Percentiles rank a stretch among this genome's conserved stretches.
phyloP scores from a whole-genome alignment of 1,140 invertebrate genomes.

The Camponotus vicinus region DNA sequence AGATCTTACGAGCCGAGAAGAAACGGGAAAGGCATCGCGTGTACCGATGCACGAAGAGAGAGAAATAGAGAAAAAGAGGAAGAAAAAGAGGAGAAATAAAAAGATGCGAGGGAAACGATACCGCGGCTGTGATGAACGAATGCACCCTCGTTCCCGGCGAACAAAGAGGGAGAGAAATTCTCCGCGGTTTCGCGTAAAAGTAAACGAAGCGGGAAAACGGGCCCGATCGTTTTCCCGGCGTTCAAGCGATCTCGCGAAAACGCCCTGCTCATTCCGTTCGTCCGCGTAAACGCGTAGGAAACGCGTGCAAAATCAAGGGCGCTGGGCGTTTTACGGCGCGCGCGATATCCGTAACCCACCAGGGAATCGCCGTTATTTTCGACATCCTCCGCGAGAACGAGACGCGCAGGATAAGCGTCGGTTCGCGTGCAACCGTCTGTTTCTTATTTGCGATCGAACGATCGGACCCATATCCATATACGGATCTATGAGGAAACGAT shows the following conservation, averaged over 20 bases:
- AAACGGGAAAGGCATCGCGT: conserved; percentile 36
- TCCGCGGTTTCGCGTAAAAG: conserved; percentile 66
- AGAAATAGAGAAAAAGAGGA: conserved; percentile 2
- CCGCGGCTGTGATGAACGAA: conserved; percentile 31
- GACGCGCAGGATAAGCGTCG: background rate
- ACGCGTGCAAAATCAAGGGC: conserved; percentile 30
- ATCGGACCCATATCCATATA: conserved; percentile 1
- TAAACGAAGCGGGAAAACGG: conserved; percentile 67
- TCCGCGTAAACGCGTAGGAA: background rate
- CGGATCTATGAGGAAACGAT: conserved; percentile 26
- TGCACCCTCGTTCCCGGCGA: conserved; percentile 36
- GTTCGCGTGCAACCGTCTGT: background rate
- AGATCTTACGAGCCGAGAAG: conserved; percentile 40
- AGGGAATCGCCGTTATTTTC: background rate
- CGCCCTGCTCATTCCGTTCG: conserved; percentile 18
- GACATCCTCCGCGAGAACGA: background rate
- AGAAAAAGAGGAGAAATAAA: background rate
- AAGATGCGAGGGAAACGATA: conserved; percentile 12
- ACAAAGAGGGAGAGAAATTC: conserved; percentile 27
- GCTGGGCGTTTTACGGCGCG: background rate
- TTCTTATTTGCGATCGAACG: conserved; percentile 42
- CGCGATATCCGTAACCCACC: conserved; percentile 25
- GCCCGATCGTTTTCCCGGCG: conserved; percentile 47
- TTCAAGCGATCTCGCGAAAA: conserved; percentile 34
- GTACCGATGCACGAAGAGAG: background rate